phyloP scores from a whole-genome alignment of 2,113 vertebrate species.

The Sylvia atricapilla region DNA sequence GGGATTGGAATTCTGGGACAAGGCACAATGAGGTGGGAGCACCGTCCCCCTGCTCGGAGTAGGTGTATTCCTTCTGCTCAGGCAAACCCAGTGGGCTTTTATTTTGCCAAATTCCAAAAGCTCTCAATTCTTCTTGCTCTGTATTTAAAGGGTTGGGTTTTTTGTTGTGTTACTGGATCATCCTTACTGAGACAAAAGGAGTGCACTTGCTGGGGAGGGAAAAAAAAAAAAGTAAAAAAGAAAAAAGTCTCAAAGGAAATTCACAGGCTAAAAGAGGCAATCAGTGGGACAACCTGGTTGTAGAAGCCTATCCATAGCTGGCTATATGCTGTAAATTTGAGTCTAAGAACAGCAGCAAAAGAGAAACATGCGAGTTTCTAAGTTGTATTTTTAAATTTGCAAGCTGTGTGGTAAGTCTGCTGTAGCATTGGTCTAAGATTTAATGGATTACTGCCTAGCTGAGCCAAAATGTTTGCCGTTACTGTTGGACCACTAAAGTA shows the following conservation, averaged over 20 bases:
- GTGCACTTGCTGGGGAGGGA: slow-evolving; percentile 17
- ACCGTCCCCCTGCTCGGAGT: neutral
- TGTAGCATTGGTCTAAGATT: slow-evolving; percentile 74
- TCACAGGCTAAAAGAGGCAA: slow-evolving; percentile 1
- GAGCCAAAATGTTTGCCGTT: slow-evolving; percentile 89
- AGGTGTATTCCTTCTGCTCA: slow-evolving; percentile 20
- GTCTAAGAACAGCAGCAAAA: slow-evolving; percentile 51
- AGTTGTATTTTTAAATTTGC: slow-evolving; percentile 58
- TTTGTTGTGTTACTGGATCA: neutral
- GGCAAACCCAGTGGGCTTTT: slow-evolving; percentile 12
- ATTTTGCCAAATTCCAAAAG: slow-evolving; percentile 22
- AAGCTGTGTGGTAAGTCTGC: slow-evolving; percentile 73
- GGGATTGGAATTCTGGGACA: neutral
- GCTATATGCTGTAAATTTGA: slow-evolving; percentile 57
- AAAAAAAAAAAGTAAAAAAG: neutral
- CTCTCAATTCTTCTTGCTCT: neutral
- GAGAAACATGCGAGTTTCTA: slow-evolving; percentile 49
- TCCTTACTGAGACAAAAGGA: slow-evolving; percentile 38
- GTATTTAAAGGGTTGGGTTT: neutral
- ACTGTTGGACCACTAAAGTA: slow-evolving; percentile 84
- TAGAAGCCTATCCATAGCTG: slow-evolving; percentile 45
- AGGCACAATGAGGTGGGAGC: neutral
- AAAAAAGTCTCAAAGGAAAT: neutral
- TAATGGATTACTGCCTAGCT: slow-evolving; percentile 91
- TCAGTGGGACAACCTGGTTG: slow-evolving; percentile 38